phyloP scores from a whole-genome alignment of 2,888 invertebrate species.

The Meloe dianella region DNA sequence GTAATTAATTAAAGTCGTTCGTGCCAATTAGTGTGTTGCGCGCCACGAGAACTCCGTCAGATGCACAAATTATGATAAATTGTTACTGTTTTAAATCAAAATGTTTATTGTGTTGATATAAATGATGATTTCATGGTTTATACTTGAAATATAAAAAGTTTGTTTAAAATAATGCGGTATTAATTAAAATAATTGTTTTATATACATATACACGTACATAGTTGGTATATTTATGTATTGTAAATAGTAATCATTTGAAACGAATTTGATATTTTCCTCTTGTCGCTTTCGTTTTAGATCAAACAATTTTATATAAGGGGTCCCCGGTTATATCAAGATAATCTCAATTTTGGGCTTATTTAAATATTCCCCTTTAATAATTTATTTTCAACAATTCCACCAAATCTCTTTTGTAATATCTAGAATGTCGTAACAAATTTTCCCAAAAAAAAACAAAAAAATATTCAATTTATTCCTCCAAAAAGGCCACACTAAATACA shows the following conservation, averaged over 20 bases:
- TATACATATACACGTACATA: too few relatives aligned
- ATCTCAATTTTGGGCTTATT: neutral
- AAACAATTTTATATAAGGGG: neutral
- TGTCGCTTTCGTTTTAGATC: neutral
- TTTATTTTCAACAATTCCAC: neutral
- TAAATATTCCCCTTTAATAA: neutral
- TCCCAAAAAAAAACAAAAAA: neutral
- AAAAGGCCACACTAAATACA: neutral
- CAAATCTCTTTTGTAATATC: neutral
- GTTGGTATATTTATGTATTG: too few relatives aligned
- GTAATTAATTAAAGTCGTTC: slow-evolving; percentile 50
- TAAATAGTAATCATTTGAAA: too few relatives aligned
- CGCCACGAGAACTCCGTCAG: slow-evolving; percentile 50
- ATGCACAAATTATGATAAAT: slow-evolving; percentile 53
- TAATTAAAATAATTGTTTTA: neutral
- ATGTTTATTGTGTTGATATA: neutral
- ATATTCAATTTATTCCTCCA: neutral
- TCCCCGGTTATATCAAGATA: neutral
- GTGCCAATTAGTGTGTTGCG: slow-evolving; percentile 49
- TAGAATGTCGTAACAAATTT: neutral
- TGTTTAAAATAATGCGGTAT: neutral
- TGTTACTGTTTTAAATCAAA: slow-evolving; percentile 51
- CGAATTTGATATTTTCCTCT: neutral
- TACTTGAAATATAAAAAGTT: neutral
- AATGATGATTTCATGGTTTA: neutral